These are phyloP conservation scores for Paramuricea clavata DNA, from an alignment of 92 coral and sea anemone species.

Conservation along the genomic window DNA sequence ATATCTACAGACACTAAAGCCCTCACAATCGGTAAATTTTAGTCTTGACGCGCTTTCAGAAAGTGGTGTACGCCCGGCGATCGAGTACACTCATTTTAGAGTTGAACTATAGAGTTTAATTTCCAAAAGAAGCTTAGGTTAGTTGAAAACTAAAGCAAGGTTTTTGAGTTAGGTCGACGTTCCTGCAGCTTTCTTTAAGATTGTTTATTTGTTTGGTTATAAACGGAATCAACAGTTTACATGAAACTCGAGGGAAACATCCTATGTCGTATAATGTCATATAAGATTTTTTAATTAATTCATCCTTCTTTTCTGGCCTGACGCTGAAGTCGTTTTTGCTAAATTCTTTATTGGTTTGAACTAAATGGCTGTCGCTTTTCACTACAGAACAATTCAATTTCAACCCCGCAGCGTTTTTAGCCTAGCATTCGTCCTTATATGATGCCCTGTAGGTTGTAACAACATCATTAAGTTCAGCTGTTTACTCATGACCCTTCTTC, in stretches of 20 bases:
- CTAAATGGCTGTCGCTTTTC: conserved; percentile 10
- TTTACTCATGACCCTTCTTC: conserved; percentile 19
- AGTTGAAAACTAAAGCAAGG: too few relatives aligned
- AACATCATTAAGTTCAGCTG: conserved; percentile 42
- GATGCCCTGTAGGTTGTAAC: conserved; percentile 38
- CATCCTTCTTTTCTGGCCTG: not conserved
- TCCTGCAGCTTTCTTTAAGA: not conserved
- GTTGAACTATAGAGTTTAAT: not conserved
- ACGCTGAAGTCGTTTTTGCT: not conserved
- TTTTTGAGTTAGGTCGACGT: not conserved
- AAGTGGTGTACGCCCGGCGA: too few relatives aligned
- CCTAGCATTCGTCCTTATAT: conserved; percentile 1
- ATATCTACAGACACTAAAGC: too few relatives aligned
- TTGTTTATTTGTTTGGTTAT: conserved; percentile 1
- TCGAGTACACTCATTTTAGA: not conserved
- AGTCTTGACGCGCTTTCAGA: not conserved
- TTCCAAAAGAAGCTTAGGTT: too few relatives aligned
- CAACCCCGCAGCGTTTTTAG: conserved; percentile 24
- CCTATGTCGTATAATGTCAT: not conserved
- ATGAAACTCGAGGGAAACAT: not conserved
- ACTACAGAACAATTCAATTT: conserved; percentile 23
- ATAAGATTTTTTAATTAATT: not conserved
- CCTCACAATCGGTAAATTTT: too few relatives aligned
- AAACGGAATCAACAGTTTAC: conserved; percentile 28
- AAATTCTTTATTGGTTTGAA: not conserved